Conservation (phyloP, 2,888 invertebrate species). For the Patella ulyssiponensis region DNA sequence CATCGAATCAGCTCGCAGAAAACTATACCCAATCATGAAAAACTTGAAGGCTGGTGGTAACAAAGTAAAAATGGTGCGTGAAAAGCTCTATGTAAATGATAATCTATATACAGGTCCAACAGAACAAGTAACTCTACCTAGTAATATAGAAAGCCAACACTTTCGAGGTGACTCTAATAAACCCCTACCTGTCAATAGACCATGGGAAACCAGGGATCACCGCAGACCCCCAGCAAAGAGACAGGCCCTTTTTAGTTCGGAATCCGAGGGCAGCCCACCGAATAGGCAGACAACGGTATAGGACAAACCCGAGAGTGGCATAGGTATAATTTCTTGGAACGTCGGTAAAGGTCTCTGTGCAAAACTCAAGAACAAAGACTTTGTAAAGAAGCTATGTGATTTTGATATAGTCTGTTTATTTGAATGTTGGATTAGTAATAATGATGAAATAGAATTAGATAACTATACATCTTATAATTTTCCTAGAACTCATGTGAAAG, state of each 20-base stretch:
- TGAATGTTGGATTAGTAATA: neutral
- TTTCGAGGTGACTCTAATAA: no score
- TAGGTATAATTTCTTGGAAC: neutral
- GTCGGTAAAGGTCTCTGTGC: neutral
- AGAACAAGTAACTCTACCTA: no score
- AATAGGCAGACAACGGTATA: neutral
- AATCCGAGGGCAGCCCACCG: neutral
- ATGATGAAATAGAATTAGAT: neutral
- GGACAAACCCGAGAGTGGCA: neutral
- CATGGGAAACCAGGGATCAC: neutral
- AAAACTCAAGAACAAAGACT: neutral
- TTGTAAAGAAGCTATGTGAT: neutral
- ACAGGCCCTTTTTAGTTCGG: slow-evolving; percentile 1
- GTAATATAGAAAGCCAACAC: no score
- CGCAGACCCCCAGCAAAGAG: neutral
- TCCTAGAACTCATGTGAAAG: neutral
- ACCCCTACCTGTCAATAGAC: neutral
- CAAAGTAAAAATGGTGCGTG: no score
- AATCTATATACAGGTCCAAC: no score
- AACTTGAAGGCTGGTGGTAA: no score
- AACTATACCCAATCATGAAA: no score
- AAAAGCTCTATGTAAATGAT: no score
- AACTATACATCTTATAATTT: neutral
- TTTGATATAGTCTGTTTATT: neutral
- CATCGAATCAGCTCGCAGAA: no score